Percentiles rank a stretch among this genome's conserved stretches.
These are phyloP conservation scores for Sarcophaga caerulescens DNA, from an alignment of 2,888 invertebrate genomes.

Conservation along the genomic window DNA sequence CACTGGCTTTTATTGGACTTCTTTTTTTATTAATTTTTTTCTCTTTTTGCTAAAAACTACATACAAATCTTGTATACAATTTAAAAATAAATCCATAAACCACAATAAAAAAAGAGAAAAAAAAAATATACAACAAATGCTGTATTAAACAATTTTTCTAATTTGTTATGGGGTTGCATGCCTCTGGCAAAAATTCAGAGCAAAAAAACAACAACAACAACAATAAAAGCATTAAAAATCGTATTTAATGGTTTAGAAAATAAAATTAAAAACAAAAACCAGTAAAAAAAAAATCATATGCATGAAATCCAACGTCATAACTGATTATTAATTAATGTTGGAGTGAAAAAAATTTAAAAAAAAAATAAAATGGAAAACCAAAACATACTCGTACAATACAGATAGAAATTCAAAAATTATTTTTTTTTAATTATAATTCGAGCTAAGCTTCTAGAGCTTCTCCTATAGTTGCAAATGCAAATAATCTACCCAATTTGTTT, in stretches of 20 bases:
- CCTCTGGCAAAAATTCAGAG: not conserved
- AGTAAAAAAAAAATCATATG: not conserved
- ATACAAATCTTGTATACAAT: not conserved
- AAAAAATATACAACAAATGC: not conserved
- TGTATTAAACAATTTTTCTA: constrained; percentile 4
- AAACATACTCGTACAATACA: not conserved
- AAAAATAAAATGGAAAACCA: not conserved
- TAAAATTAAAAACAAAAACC: too few relatives aligned
- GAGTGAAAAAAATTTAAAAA: not conserved
- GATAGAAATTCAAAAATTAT: too few relatives aligned
- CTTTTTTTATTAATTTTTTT: not conserved
- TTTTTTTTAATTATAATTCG: too few relatives aligned
- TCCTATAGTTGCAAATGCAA: too few relatives aligned
- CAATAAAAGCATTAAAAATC: not conserved
- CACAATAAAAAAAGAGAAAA: not conserved
- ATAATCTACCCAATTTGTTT: too few relatives aligned
- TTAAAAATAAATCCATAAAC: not conserved
- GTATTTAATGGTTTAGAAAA: not conserved
- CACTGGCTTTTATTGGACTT: not conserved
- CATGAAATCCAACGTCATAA: constrained; percentile 3
- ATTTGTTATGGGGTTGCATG: constrained; percentile 6
- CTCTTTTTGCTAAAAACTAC: not conserved
- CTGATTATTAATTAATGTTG: not conserved
- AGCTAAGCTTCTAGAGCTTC: too few relatives aligned
- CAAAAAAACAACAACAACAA: not conserved